Evolutionary conservation across 2,888 invertebrate species (phyloP), one percentile per base, ranked within the genome.

Genomic region (Rosalia funebris): DNA sequence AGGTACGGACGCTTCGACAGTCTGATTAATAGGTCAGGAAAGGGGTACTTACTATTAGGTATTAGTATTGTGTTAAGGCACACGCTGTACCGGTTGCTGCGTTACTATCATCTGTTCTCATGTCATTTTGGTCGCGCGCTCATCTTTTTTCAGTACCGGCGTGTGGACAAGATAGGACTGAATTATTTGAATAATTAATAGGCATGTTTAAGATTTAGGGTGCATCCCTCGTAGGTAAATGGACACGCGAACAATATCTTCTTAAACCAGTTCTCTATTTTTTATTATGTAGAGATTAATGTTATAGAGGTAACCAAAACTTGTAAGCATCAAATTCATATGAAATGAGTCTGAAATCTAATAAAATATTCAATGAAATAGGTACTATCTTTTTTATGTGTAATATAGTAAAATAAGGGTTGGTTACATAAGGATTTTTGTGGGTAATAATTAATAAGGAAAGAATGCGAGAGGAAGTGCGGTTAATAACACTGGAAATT

Each of bases 91-190:
- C 75, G 75, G 75, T 75, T 76, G 60, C 70, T 44, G 46, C 59
- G 61, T 58, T 54, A 45, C 44, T 71, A 73, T 77, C 75, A 76
- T 77, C 76, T 75, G 75, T 73, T n/a, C n/a, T 74, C 77, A 76
- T 76, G 75, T 75, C 71, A 69, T 70, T 71, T 68, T 64, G 65
- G 60, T 58, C 68, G 69, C 64, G 60, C 63, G 61, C 56, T 64
- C 64, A 65, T 66, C 69, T 66, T 71, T 70, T 71, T 72, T 72
- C 68, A 68, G 62, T 55, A 42, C 46, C 59, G 68, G 55, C 70
- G 69, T 69, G 72, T 70, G 73, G 73, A 72, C 70, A 71, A 71
- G 71, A 72, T 63, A 70, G 50, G 45, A 57, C 63, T 54, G 64
- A 65, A 57, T 67, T 48, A 62, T 60, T 65, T 66, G 64, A 65